phyloP scores from a whole-genome alignment of 2,888 invertebrate genomes.

The Danaus chrysippus region DNA sequence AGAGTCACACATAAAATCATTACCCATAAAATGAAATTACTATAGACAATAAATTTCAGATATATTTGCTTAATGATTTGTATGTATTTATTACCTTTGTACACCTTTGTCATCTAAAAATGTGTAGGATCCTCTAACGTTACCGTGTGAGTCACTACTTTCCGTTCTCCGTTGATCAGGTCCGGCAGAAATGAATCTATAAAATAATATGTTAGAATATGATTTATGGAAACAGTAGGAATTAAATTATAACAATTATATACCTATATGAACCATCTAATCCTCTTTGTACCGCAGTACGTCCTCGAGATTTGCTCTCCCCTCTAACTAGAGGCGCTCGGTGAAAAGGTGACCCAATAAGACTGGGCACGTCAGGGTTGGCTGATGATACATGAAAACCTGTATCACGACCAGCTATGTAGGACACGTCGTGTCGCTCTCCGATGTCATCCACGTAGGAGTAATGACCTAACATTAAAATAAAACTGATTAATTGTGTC shows the following conservation, averaged over 20 bases:
- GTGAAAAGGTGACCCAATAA: conserved; percentile 82
- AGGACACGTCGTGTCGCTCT: conserved; percentile 86
- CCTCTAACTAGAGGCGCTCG: conserved; percentile 81
- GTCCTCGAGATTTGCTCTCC: conserved; percentile 82
- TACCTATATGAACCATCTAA: conserved; percentile 86
- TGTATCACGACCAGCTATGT: conserved; percentile 86
- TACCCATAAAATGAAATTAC: no score
- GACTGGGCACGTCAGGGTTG: conserved; percentile 82
- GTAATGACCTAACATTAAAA: conserved; percentile 76
- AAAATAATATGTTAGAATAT: conserved; percentile 13
- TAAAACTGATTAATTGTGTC: background rate
- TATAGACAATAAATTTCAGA: no score
- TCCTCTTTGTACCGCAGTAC: conserved; percentile 85
- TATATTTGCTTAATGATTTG: background rate
- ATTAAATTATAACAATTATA: background rate
- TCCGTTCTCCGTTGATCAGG: conserved; percentile 88
- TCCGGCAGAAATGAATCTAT: conserved; percentile 85
- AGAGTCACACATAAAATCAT: no score
- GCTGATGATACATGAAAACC: conserved; percentile 87
- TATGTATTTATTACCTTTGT: conserved; percentile 67
- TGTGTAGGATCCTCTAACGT: conserved; percentile 87
- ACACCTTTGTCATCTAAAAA: conserved; percentile 88
- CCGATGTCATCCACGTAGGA: conserved; percentile 87
- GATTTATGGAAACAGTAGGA: background rate
- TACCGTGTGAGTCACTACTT: conserved; percentile 84